Conservation (phyloP, 2,797 vertebrate species). For the Tachyglossus aculeatus region DNA sequence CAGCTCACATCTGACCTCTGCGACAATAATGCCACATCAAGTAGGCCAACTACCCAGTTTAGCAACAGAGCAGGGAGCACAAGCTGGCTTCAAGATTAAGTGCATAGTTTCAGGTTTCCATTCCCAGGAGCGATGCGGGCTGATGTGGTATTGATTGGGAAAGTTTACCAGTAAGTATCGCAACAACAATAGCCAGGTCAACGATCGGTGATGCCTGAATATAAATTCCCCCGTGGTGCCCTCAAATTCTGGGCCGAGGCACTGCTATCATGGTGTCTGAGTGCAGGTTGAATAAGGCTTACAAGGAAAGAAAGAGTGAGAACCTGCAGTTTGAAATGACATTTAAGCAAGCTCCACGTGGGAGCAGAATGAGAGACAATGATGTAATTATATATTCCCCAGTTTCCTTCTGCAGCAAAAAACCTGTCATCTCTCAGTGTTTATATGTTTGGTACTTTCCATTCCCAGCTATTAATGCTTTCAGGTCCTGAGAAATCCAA, state of each 20-base stretch:
- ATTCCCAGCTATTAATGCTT: slow-evolving; percentile 1
- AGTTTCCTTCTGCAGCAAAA: slow-evolving; percentile 54
- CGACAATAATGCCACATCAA: slow-evolving; percentile 97
- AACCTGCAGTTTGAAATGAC: slow-evolving; percentile 82
- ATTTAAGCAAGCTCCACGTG: slow-evolving; percentile 91
- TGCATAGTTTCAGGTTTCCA: slow-evolving; percentile 88
- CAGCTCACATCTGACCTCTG: slow-evolving; percentile 94
- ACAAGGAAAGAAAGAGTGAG: slow-evolving; percentile 64
- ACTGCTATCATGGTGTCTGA: slow-evolving; percentile 81
- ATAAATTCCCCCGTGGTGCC: slow-evolving; percentile 78
- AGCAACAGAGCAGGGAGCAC: slow-evolving; percentile 93
- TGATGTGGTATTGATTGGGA: slow-evolving; percentile 97
- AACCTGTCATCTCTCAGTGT: slow-evolving; percentile 53
- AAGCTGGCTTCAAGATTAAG: slow-evolving; percentile 96
- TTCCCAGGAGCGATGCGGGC: slow-evolving; percentile 91
- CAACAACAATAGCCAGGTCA: slow-evolving; percentile 98
- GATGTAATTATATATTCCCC: slow-evolving; percentile 87
- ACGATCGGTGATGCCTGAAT: slow-evolving; percentile 89
- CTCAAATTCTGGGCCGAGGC: slow-evolving; percentile 72
- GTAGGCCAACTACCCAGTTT: slow-evolving; percentile 96
- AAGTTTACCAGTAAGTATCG: slow-evolving; percentile 98
- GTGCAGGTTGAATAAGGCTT: slow-evolving; percentile 76
- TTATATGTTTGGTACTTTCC: slow-evolving; percentile 17
- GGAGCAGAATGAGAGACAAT: slow-evolving; percentile 83
- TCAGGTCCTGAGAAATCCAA: neutral